phyloP scores from a whole-genome alignment of 2,113 vertebrate genomes.

The Perca fluviatilis region DNA sequence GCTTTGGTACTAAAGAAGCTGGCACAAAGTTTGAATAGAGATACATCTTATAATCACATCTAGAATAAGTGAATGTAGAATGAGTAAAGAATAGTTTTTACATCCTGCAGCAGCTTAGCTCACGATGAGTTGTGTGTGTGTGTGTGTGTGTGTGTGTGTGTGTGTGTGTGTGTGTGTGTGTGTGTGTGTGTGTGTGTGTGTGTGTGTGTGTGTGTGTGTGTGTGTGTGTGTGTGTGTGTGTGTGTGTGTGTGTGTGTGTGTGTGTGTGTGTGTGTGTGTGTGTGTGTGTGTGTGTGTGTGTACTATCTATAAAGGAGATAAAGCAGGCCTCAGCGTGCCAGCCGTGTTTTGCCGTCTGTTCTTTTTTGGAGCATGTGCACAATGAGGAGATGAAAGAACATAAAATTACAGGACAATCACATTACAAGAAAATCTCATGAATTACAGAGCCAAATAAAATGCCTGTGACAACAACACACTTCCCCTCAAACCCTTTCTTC shows the following conservation, averaged over 20 bases:
- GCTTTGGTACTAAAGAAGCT: neutral
- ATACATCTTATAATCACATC: slow-evolving; percentile 4
- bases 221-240: slow-evolving; percentile 23
- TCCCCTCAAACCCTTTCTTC: slow-evolving; percentile 45
- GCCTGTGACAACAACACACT: slow-evolving; percentile 44
- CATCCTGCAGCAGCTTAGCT: slow-evolving; percentile 34
- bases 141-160: slow-evolving; percentile 46
- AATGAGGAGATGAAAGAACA: slow-evolving; percentile 73
- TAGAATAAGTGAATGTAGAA: slow-evolving; percentile 4
- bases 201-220: slow-evolving; percentile 21
- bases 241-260: neutral
- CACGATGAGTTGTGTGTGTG: slow-evolving; percentile 36
- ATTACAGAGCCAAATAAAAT: slow-evolving; percentile 72
- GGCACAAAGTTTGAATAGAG: neutral
- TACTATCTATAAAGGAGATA: slow-evolving; percentile 65
- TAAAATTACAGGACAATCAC: slow-evolving; percentile 54
- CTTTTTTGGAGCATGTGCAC: slow-evolving; percentile 55
- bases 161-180: no score
- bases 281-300: slow-evolving; percentile 24
- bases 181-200: slow-evolving; percentile 23
- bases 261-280: slow-evolving; percentile 47
- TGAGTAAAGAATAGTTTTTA: slow-evolving; percentile 26
- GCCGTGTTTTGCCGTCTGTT: slow-evolving; percentile 57
- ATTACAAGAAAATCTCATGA: slow-evolving; percentile 68
- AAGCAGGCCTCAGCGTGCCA: slow-evolving; percentile 64